Evolutionary conservation across 35 echinoderm and acorn worm species (phyloP), one percentile per base, ranked within the genome.

Genomic region (Lytechinus variegatus): DNA sequence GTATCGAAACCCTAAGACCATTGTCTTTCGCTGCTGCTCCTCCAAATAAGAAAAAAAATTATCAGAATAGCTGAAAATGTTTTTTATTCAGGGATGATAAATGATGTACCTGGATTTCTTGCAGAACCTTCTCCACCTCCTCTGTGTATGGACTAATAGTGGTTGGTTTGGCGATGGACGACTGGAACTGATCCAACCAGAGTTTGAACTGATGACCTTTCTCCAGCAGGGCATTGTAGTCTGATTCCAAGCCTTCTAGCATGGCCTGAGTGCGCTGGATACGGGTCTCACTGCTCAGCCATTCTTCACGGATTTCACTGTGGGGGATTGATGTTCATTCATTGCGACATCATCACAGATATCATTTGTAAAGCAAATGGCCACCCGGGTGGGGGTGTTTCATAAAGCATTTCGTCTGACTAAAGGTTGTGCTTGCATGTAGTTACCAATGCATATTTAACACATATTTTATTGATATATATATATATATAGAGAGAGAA

Each of bases 151-250:
- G 97, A 61, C 96, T 95, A 51, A 97, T 93, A 6, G 96, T 92
- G 9, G 60, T 89, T 51, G 94, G 95, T 29, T 56, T 55, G 28
- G 61, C 60, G 5, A 96, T 33, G 2, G 61, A 24, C 9, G 55
- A 9, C 29, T 96, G 94, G 2, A 55, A 92, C 0, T 52, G 89
- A 11, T 87, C 94, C n/a, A 96, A 55, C 95, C 97, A 97, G 27
- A 55, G 55, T 29, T 94, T 86, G 96, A 89, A 97, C 44, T 96
- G 88, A 44, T 95, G 95, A 27, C 90, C 97, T 52, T 96, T 95
- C 88, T 96, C 94, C 54, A 96, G 54, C 61, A 97, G 94, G 86
- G 87, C 54, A 10, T 96, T 96, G 86, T 95, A 97, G 89, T 97
- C 97, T 21, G 94, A 87, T 53, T 96, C 52, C 27, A 96, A 57